Conservation (phyloP, 1,140 invertebrate genomes). For the Thrips palmi region DNA sequence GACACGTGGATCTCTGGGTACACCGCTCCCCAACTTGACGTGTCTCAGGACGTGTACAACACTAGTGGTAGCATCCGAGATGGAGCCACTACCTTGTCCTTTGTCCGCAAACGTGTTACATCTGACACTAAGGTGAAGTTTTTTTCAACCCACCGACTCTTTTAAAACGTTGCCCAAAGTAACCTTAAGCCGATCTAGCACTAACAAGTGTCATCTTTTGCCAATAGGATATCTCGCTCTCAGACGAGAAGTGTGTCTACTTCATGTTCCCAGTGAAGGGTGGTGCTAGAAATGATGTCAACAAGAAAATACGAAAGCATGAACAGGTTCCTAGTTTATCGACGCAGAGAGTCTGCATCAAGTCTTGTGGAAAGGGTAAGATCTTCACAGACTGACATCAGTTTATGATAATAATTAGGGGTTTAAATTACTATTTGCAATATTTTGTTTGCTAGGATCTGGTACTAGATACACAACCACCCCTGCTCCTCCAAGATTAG, state of each 20-base stretch:
- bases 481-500: constrained; percentile 35
- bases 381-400: background rate
- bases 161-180: background rate
- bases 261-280: constrained; percentile 78
- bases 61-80: constrained; percentile 47
- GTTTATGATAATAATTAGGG: background rate
- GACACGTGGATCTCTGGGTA: constrained; percentile 74
- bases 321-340: constrained; percentile 56
- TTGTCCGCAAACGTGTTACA: constrained; percentile 57
- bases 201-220: background rate
- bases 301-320: constrained; percentile 75
- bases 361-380: constrained; percentile 48
- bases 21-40: constrained; percentile 53
- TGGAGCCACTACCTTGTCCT: constrained; percentile 60
- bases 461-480: constrained; percentile 33
- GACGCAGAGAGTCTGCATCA: constrained; percentile 63
- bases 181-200: background rate
- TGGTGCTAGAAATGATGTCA: constrained; percentile 61
- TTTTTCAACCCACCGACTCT: constrained; percentile 5
- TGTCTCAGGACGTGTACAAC: constrained; percentile 55
- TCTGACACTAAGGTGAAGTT: constrained; percentile 42
- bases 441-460: constrained; percentile 25
- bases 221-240: constrained; percentile 56
- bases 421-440: background rate
- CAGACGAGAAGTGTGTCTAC: constrained; percentile 63